Base-by-base conservation (phyloP, 64 coral and sea anemone species). In the Acropora yongei region DNA sequence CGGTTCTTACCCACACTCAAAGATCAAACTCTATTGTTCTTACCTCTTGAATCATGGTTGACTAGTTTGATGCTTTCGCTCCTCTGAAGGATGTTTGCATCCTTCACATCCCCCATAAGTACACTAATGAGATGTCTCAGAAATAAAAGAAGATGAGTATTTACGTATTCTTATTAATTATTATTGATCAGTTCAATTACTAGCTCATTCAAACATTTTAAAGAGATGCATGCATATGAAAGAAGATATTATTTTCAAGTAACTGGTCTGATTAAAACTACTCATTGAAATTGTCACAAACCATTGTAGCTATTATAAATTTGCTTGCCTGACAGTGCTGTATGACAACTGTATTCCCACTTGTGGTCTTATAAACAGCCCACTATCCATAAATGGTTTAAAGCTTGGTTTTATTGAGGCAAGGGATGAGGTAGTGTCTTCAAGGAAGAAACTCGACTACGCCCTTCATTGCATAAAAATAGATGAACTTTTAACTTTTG, bases 1-100 rank as follows among this genome's bases (percentile, higher is more conserved):
- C 78, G 71, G 41, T 96, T 96, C 42, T n/a, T 96, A 17, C 94
- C 91, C 71, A 87, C 10, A 4, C 11, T 96, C 10, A 55, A 78
- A 14, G 87, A 78, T 49, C 3, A n/a, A 88, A 93, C 71, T 93
- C 81, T 55, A 89, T 93, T 63, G 39, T 88, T 40, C 77, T 93
- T 16, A 67, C 75, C 16, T 79, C 86, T 11, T 12, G 85, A 10
- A 83, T 93, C 20, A 41, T 93, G 5, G 92, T 82, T 57, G 44
- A 88, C 43, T 75, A 93, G 78, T 88, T 93, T 75, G 47, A 80
- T 3, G 68, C 50, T 48, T 80, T 93, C 49, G 84, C 60, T 30
- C 71, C 50, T 77, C 44, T 93, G 47, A 47, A 60, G 8, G 77
- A 93, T 72, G 86, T 61, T 8, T 93, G 92, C 18, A 89, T 77